Evolutionary conservation across 2,113 vertebrate species (phyloP).

Genomic region (Notiomystis cincta): DNA sequence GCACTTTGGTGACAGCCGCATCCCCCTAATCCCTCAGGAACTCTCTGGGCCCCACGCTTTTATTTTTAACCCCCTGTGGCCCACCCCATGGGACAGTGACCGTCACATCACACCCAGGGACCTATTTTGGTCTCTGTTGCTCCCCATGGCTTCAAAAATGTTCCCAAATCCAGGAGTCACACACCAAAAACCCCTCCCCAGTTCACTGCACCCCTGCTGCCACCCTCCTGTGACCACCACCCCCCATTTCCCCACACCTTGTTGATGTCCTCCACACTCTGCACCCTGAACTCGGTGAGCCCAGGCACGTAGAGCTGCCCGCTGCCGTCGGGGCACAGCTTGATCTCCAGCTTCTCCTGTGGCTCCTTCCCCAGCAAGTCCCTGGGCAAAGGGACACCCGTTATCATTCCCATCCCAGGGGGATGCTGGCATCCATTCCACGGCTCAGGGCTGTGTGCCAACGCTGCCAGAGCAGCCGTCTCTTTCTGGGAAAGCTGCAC

Average conservation of each 20-base stretch:
- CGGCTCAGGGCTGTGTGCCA: neutral
- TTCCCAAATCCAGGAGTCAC: neutral
- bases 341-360: slow-evolving; percentile 91
- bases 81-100: neutral
- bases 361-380: slow-evolving; percentile 87
- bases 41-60: neutral
- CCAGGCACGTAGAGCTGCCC: slow-evolving; percentile 93
- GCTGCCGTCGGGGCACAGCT: slow-evolving; percentile 89
- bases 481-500: neutral
- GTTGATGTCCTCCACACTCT: slow-evolving; percentile 91
- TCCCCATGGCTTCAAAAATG: neutral
- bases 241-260: slow-evolving; percentile 69
- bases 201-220: neutral
- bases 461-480: neutral
- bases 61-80: slow-evolving; percentile 1
- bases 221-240: accelerated
- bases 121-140: neutral
- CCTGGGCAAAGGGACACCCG: slow-evolving; percentile 53
- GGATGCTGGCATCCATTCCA: accelerated
- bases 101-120: neutral
- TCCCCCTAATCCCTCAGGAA: neutral
- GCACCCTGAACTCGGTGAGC: slow-evolving; percentile 83
- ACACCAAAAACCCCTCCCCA: neutral
- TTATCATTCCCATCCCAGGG: neutral
- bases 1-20: neutral